phyloP scores from a whole-genome alignment of 2,888 invertebrate species.

The Drosophila subquinaria region DNA sequence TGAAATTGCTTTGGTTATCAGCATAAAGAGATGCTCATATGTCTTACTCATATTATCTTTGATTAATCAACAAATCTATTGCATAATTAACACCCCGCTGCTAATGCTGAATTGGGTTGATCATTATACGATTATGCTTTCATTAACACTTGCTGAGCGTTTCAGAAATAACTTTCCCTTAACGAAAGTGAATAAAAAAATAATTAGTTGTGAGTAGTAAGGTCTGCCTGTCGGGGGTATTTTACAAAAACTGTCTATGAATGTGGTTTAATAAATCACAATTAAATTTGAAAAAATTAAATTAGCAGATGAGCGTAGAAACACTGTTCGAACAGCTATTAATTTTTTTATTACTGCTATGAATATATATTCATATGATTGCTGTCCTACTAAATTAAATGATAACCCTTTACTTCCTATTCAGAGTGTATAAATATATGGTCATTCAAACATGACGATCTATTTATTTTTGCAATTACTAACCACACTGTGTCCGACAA shows the following conservation, averaged over 20 bases:
- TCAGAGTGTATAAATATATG: background rate
- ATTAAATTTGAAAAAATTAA: background rate
- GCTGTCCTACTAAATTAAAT: no score
- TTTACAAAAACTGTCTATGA: background rate
- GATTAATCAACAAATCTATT: conserved; percentile 19
- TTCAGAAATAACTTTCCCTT: conserved; percentile 38
- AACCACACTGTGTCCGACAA: background rate
- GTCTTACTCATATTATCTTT: conserved; percentile 4
- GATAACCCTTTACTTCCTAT: background rate
- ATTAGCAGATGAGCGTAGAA: background rate
- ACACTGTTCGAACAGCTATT: background rate
- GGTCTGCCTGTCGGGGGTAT: background rate
- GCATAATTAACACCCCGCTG: conserved; percentile 49
- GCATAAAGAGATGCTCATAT: background rate
- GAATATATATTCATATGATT: background rate
- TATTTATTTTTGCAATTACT: background rate
- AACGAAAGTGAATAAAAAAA: background rate
- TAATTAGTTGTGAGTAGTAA: background rate
- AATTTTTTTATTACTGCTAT: no score
- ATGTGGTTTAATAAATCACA: background rate
- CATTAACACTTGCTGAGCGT: conserved; percentile 32
- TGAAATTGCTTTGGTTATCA: conserved; percentile 26
- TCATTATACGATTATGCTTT: conserved; percentile 22
- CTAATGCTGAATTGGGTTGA: conserved; percentile 32
- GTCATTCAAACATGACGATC: background rate